Evolutionary conservation across 2,113 vertebrate genomes (phyloP).

Genomic region (Bombycilla garrulus): DNA sequence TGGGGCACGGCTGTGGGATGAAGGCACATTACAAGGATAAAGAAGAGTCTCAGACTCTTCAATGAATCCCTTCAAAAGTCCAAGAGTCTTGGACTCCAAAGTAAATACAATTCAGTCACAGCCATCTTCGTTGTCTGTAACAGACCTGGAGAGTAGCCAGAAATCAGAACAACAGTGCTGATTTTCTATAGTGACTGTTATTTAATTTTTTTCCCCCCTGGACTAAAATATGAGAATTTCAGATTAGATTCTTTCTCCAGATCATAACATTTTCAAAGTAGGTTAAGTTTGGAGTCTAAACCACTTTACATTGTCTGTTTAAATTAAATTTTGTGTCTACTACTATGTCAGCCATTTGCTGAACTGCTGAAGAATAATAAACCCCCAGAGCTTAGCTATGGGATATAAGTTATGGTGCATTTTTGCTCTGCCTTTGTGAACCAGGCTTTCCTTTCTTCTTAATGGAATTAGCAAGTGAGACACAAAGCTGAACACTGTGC

Average conservation of each 20-base stretch:
- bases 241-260: neutral
- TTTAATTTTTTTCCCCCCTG: fast-evolving
- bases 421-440: neutral
- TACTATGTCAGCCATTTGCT: neutral
- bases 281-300: constrained; percentile 29
- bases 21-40: neutral
- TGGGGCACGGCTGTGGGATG: neutral
- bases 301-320: constrained; percentile 13
- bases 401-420: neutral
- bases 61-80: neutral
- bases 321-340: constrained; percentile 20
- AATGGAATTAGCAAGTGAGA: constrained; percentile 34
- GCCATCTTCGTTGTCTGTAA: neutral
- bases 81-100: neutral
- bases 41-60: neutral
- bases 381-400: neutral
- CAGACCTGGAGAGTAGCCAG: neutral
- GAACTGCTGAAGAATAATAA: constrained; percentile 20
- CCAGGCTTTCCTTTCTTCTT: constrained; percentile 7
- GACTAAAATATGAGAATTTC: neutral
- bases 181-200: neutral
- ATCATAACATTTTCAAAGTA: constrained; percentile 26
- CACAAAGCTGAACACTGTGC: neutral
- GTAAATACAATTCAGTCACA: neutral
- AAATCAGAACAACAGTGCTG: neutral